Evolutionary conservation across 2,888 invertebrate genomes (phyloP).

Genomic region (Cantharis flavilabris): DNA sequence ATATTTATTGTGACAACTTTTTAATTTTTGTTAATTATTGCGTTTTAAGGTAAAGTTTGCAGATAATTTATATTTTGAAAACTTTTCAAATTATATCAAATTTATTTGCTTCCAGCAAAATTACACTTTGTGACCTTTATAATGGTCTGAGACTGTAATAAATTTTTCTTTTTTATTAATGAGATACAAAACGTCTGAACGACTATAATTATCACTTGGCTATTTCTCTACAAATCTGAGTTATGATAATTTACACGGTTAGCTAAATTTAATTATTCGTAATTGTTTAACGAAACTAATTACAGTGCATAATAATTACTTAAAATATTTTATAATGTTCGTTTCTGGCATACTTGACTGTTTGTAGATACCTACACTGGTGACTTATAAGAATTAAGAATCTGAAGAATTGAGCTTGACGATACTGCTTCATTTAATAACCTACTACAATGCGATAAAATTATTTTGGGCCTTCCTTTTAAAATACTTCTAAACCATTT

Average conservation of each 20-base stretch:
- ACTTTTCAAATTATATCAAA: background rate
- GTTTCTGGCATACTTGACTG: background rate
- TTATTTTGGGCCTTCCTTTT: background rate
- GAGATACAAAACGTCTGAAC: background rate
- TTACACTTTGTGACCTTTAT: background rate
- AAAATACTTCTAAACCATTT: background rate
- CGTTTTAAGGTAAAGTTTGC: background rate
- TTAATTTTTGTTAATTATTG: background rate
- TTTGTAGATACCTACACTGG: background rate
- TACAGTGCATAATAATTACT: background rate
- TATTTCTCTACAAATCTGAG: background rate
- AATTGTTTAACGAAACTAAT: slow-evolving; percentile 1
- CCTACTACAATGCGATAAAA: background rate
- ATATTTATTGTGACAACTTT: too few relatives aligned
- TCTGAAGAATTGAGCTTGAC: too few relatives aligned
- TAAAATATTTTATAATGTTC: background rate
- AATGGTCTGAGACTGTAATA: background rate
- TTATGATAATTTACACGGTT: background rate
- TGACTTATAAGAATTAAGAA: background rate
- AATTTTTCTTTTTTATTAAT: background rate
- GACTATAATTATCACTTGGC: background rate
- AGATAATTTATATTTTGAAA: background rate
- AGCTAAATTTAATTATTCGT: background rate
- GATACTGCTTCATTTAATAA: background rate
- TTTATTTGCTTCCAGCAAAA: background rate